phyloP scores from a whole-genome alignment of 2,797 vertebrate genomes.

The Smutsia gigantea region DNA sequence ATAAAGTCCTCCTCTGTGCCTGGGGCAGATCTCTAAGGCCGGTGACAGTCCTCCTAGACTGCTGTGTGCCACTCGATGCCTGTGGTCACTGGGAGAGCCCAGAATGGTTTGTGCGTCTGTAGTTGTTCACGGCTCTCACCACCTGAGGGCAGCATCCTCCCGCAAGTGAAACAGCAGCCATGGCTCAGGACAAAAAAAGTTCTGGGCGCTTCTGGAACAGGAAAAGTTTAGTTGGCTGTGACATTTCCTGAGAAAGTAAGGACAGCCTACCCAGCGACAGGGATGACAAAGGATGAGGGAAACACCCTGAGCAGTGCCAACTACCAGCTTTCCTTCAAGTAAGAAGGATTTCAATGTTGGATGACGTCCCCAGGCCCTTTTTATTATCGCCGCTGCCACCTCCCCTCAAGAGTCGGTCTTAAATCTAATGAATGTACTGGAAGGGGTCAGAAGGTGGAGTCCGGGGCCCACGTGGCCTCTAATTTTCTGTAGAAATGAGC shows the following conservation, averaged over 20 bases:
- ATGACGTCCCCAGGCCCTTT: background rate
- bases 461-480: no score
- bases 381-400: background rate
- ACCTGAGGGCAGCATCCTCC: slow-evolving; percentile 39
- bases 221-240: background rate
- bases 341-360: background rate
- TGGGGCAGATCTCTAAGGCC: background rate
- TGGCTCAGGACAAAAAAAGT: background rate
- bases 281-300: background rate
- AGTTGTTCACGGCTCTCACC: background rate
- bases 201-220: background rate
- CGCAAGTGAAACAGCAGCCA: background rate
- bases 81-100: background rate
- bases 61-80: background rate
- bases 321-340: background rate
- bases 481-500: background rate
- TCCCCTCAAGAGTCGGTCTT: background rate
- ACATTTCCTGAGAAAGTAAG: background rate
- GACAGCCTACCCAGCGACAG: background rate
- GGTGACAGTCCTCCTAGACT: background rate
- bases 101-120: background rate
- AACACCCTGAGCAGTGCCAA: background rate
- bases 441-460: background rate
- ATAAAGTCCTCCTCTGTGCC: background rate
- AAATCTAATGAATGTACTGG: background rate